Base-by-base conservation (phyloP, 2,797 vertebrate genomes). In the Manis javanica region DNA sequence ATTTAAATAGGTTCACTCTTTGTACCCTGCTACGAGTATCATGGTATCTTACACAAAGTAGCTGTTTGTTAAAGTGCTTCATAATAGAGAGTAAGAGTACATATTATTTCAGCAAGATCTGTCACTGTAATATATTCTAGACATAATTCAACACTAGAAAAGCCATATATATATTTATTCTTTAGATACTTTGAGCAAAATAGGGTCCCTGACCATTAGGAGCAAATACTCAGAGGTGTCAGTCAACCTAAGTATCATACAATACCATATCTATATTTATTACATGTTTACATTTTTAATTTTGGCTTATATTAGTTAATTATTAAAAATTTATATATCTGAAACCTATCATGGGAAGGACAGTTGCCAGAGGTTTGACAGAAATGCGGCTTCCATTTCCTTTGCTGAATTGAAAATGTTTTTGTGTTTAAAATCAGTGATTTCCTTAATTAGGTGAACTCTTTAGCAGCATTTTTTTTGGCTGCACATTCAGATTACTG, bases 261-360 rank as follows among this genome's bases (percentile, higher is more conserved):
- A 74, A 88, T 72, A 16, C 21, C 49, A 1, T 51, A 7, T 92
- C 39, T 90, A 7, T 91, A 21, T 84, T 69, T 93, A 53, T 83
- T 90, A 61, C 23, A 39, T 55, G 63, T 86, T 96, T 86, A 84
- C 82, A 66, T 59, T 69, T 91, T 93, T 92, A 77, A 29, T 92
- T 93, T 93, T 75, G 12, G 49, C 71, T 94, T 96, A 26, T 94
- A 91, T 97, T 55, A 63, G 29, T 95, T 95, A 79, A 79, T 83
- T 96, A 39, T 96, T 92, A 77, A 91, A 87, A 59, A 74, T 59
- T 87, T 59, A 55, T 81, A 10, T 81, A 87, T 95, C 89, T 95
- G 94, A 97, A 96, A 91, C 88, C 79, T 95, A 2, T 84, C 93
- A 87, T 96, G 85, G 88, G 94, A 96, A 89, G 78, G 86, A 84